These are phyloP conservation scores for Ophioninae sp. DNA, from an alignment of 2,888 invertebrate species.

Conservation along the genomic window DNA sequence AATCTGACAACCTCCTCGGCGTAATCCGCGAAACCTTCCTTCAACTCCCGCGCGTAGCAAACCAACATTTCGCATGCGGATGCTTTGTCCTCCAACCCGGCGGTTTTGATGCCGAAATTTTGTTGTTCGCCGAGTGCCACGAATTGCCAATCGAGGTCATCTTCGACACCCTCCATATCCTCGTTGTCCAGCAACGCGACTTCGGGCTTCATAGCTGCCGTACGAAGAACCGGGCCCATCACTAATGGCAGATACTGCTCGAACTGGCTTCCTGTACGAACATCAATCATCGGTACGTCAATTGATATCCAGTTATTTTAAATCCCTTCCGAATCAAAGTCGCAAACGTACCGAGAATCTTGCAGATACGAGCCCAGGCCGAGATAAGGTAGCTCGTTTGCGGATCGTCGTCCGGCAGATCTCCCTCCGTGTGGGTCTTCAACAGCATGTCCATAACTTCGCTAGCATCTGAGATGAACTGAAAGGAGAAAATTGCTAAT, in stretches of 20 bases:
- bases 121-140: conserved; percentile 96
- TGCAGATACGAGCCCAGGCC: conserved; percentile 99
- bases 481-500: conserved; percentile 56
- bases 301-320: too few relatives aligned
- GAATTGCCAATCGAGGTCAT: conserved; percentile 96
- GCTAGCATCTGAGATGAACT: conserved; percentile 94
- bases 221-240: conserved; percentile 96
- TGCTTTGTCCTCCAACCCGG: conserved; percentile 96
- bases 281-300: not conserved
- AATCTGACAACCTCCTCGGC: conserved; percentile 91
- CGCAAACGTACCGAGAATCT: conserved; percentile 87
- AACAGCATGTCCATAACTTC: conserved; percentile 97
- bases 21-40: conserved; percentile 88
- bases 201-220: conserved; percentile 96
- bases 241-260: conserved; percentile 96
- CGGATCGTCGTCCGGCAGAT: conserved; percentile 96
- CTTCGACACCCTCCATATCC: conserved; percentile 91
- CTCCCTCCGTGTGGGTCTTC: conserved; percentile 93
- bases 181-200: conserved; percentile 94
- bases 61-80: conserved; percentile 98
- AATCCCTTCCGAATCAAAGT: not conserved
- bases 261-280: conserved; percentile 87
- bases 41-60: conserved; percentile 96
- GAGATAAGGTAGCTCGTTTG: conserved; percentile 99
- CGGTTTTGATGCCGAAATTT: conserved; percentile 96